Conservation (phyloP, 2,888 invertebrate species). For the Dendrolimus pini region DNA sequence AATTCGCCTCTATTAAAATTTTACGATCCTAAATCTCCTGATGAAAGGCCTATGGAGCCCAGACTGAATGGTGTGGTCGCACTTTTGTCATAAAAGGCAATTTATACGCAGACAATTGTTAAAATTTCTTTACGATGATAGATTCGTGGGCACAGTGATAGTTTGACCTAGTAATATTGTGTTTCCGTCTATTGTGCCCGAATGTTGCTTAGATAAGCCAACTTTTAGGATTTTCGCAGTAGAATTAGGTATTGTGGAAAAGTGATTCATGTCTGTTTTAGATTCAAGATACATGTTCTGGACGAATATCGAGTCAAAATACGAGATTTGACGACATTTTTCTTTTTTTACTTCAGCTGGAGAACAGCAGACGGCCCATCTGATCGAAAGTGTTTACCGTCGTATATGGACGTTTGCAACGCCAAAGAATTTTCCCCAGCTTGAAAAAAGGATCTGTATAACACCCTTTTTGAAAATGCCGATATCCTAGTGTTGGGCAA, state of each 20-base stretch:
- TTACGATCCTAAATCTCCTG: slow-evolving; percentile 21
- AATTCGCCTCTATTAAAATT: slow-evolving; percentile 20
- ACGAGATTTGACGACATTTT: no score
- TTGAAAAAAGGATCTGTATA: no score
- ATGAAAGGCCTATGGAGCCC: slow-evolving; percentile 20
- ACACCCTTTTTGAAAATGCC: no score
- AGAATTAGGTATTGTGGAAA: background rate
- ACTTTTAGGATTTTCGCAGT: background rate
- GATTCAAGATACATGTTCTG: background rate
- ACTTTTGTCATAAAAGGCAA: slow-evolving; percentile 26
- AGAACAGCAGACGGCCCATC: no score
- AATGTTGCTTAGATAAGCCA: background rate
- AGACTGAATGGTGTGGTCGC: slow-evolving; percentile 18
- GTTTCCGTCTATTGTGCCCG: background rate
- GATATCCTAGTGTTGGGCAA: no score
- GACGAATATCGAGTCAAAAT: no score
- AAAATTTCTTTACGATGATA: slow-evolving; percentile 16
- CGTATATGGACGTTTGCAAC: no score
- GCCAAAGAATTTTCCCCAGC: no score
- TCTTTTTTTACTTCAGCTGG: no score
- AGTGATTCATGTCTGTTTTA: background rate
- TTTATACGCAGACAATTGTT: slow-evolving; percentile 22
- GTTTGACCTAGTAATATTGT: slow-evolving; percentile 5
- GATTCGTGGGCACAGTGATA: slow-evolving; percentile 4
- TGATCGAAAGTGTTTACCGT: no score